Base-by-base conservation (phyloP, 2,797 vertebrate species). In the Danionella dracula region DNA sequence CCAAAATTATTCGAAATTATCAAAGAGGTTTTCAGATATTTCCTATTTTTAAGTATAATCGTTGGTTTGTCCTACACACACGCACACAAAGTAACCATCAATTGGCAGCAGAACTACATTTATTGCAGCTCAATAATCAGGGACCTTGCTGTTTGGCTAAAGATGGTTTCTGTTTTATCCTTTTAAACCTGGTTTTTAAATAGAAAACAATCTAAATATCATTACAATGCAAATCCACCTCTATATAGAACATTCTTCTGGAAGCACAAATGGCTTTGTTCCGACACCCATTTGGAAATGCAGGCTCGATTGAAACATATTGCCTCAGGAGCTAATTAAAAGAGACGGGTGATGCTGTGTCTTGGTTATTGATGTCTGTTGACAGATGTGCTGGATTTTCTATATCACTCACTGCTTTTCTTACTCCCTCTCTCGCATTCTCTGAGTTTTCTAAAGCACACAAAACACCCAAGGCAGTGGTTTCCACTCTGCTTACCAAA, bases 271-370 rank as follows among this genome's bases (percentile, higher is more conserved):
- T 63, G 57, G 71, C 75, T 69, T 74, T 72, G 69, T 82, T 85
- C 76, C 75, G 79, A 81, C 81, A 83, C 71, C 82, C 75, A 68
- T 73, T 77, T 78, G 68, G 53, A 77, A 67, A 60, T 75, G 62
- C 73, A 66, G 70, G 64, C 71, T 27, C 78, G 81, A 84, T 79
- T 79, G 78, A 83, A 76, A 56, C 63, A 55, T 31, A 50, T 68
- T 71, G 73, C 76, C 70, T 73, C 51, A 70, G 77, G 70, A 78
- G 77, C 77, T 80, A 78, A 86, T 84, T 82, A 83, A 83, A 84
- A 75, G 67, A 68, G 76, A 81, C 78, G 15, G 62, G 71, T 55
- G 72, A 67, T 8, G 34, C 72, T 66, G 75, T 78, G 75, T 80
- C 63, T 78, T 68, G 63, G 66, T 82, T 84, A 80, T 73, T 85